These are phyloP conservation scores for Seriola aureovittata DNA, from an alignment of 2,113 vertebrate genomes.

Conservation along the genomic window DNA sequence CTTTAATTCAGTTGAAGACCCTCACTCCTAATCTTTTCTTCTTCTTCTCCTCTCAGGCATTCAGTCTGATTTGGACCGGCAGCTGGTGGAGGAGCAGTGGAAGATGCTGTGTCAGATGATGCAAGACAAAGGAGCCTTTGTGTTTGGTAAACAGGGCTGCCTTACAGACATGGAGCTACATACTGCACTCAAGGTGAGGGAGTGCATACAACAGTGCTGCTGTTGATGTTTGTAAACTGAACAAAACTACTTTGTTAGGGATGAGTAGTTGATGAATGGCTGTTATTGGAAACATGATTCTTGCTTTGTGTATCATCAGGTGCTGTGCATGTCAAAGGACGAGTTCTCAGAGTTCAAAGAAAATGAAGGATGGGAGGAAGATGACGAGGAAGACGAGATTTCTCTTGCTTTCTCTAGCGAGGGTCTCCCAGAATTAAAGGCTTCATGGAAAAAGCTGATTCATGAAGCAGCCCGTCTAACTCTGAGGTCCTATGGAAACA, in stretches of 20 bases:
- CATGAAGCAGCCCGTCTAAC: slow-evolving; percentile 83
- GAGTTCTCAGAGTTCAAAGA: slow-evolving; percentile 90
- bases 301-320: slow-evolving; percentile 75
- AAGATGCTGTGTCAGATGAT: slow-evolving; percentile 86
- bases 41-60: slow-evolving; percentile 70
- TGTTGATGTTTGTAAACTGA: not conserved
- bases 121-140: slow-evolving; percentile 88
- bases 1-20: too few relatives aligned
- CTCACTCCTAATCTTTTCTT: too few relatives aligned
- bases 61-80: slow-evolving; percentile 73
- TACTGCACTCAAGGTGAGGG: slow-evolving; percentile 88
- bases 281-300: not conserved
- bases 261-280: too few relatives aligned
- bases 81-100: slow-evolving; percentile 86
- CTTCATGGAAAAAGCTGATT: slow-evolving; percentile 87
- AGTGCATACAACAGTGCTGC: not conserved
- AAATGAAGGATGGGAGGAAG: slow-evolving; percentile 88
- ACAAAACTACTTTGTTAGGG: not conserved
- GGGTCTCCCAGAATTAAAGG: slow-evolving; percentile 82
- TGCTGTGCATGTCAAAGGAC: slow-evolving; percentile 90
- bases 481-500: slow-evolving; percentile 81
- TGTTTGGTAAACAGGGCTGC: slow-evolving; percentile 89
- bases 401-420: slow-evolving; percentile 80
- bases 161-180: slow-evolving; percentile 92
- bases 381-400: slow-evolving; percentile 82